These are phyloP conservation scores for Hydrolagus affinis DNA, from an alignment of 2,113 vertebrate species.

Conservation along the genomic window DNA sequence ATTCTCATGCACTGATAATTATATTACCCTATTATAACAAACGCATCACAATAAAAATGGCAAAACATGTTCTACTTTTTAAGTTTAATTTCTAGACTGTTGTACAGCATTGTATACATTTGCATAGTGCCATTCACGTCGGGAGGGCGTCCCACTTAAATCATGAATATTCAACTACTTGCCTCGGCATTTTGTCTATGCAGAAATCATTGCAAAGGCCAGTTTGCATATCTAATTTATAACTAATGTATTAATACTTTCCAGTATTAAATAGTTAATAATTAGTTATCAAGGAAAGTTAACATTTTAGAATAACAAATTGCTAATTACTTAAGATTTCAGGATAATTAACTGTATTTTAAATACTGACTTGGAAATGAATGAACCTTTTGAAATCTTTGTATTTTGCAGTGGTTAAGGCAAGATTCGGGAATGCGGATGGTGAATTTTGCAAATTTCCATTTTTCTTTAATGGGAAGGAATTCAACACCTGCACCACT, in stretches of 20 bases:
- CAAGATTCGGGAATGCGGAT: conserved; percentile 88
- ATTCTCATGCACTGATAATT: too few species aligned
- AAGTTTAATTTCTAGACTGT: too few species aligned
- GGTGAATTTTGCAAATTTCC: conserved; percentile 96
- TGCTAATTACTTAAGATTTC: not conserved
- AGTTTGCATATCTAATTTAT: not conserved
- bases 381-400: not conserved
- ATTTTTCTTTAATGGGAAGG: conserved; percentile 84
- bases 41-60: too few species aligned
- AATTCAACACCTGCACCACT: conserved; percentile 82
- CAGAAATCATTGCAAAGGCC: not conserved
- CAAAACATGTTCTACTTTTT: too few species aligned
- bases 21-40: too few species aligned
- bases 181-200: not conserved
- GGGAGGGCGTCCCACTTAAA: too few species aligned
- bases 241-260: not conserved
- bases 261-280: not conserved
- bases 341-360: too few species aligned
- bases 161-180: too few species aligned
- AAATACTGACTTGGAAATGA: not conserved
- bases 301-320: not conserved
- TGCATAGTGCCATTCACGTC: too few species aligned
- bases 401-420: conserved; percentile 74
- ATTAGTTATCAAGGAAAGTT: not conserved
- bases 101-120: too few species aligned